Base-by-base conservation (phyloP, 2,888 invertebrate genomes). In the Hirtodrosophila confusa region DNA sequence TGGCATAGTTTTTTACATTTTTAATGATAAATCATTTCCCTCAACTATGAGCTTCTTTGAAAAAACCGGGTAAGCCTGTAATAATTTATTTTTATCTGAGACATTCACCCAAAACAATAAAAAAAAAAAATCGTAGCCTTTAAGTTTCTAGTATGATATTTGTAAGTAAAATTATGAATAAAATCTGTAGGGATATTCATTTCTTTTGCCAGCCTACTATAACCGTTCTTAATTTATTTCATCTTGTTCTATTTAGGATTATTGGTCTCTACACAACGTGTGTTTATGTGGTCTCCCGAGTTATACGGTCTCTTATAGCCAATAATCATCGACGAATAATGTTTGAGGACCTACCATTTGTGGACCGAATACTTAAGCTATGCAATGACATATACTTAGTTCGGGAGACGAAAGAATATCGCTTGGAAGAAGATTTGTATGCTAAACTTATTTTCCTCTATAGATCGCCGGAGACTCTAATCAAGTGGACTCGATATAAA, bases 361-460 rank as follows among this genome's bases (percentile, higher is more conserved):
- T 96, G 40, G 96, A 97, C 91, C 93, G 96, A 77, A 94, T 96
- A 54, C 92, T 96, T 39, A 95, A 96, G 89, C 93, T 96, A 23
- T 96, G 96, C 88, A 93, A 96, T 78, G 96, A 96, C 89, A 95
- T 96, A 75, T 96, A 96, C 86, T 92, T 96, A 90, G 93, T 99
- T 3, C 94, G 99, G 17, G 99, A 99, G 92, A 97, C 97, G 35
- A 93, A 95, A 41, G 98, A 99, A 89, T 94, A 97, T 75, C 93
- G 95, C 8, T 93, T 99, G 41, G 99, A 99, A 92, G 99, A 99
- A 92, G 98, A 99, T 90, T 93, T 99, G 45, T 99, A 98, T 92
- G 98, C 98, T 31, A 99, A 99, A 93, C 93, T 99, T 43, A 95
- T 99, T 88, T 99, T 99, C 95, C 93, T 99, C 71, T 99, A 98